Base-by-base conservation (phyloP, 2,888 invertebrate species). In the Drosophila fulvimacula region DNA sequence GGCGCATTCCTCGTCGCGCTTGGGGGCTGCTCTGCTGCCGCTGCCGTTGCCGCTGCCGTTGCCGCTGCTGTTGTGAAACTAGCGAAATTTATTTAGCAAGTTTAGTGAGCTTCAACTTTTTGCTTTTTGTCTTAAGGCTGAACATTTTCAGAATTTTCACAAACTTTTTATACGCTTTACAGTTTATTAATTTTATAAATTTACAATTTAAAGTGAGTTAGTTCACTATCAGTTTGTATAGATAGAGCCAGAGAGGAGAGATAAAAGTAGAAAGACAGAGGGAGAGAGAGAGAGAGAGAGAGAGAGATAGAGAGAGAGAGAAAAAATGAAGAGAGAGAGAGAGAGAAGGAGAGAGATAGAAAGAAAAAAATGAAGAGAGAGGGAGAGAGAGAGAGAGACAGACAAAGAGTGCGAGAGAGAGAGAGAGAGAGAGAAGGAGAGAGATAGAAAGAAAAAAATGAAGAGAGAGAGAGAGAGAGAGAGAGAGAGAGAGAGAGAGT, bases 41-140 rank as follows among this genome's bases (percentile, higher is more conserved):
- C 19, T 55, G 42, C n/a, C 49, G 17, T 13, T 48, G 51, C 21
- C 21, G 24, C 10, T 36, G 52, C 51, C 36, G 39, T 13, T 34
- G 51, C 51, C 24, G 51, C n/a, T n/a, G 24, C 36, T 36, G n/a
- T n/a, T 36, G 1, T 48, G 60, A 36, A 81, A 59, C 82, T 69
- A 76, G 67, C 59, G 58, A 74, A 77, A 76, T 82, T 76, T 75
- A 76, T 83, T 81, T 87, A 77, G 65, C 55, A 11, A 21, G 34
- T 34, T 21, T 21, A 21, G 32, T 5, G 34, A 51, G 34, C 21
- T 51, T 34, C 1, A 32, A 51, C 30, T 51, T 51, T 34, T 21
- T 6, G 46, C 17, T 30, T 46, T 46, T 30, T 48, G 46, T 30
- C 46, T 48, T 19, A 34, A 21, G 34, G 49, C 49, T 15, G 13